Base-by-base conservation (phyloP, 2,888 invertebrate genomes). In the Lasioglossum figueresi region DNA sequence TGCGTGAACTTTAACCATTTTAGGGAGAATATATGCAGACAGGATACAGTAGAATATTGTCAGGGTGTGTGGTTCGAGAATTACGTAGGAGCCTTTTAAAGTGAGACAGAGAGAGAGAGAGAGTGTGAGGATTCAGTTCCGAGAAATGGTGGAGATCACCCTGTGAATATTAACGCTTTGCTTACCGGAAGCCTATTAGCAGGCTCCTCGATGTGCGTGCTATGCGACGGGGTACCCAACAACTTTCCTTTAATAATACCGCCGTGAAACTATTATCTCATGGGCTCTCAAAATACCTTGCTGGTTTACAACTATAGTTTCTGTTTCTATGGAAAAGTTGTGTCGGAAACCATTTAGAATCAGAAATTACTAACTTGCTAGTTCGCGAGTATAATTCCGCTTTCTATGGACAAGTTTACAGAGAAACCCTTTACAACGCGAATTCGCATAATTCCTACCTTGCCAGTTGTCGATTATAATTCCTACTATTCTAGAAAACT, bases 161-260 rank as follows among this genome's bases (percentile, higher is more conserved):
- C 59, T 31, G 27, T 63, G 59, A 31, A n/a, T 56, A 43, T 63
- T 77, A 34, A 19, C 16, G 23, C 66, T 27, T 59, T 6, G 59
- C 31, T 63, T 27, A 63, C 59, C 59, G 59, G 59, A 63, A 63
- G 59, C 59, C 59, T 31, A 63, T 63, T 12, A 31, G 59, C 59
- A 63, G 59, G 59, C 59, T 31, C 16, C 59, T 16, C 16, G 59
- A 63, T 31, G 59, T 31, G 6, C 59, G 59, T 6, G 31, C 31
- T 63, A 63, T 31, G 27, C 59, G 27, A 31, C 16, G 16, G 59
- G 59, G 27, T 31, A 16, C 16, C 59, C 31, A 63, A 63, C 16
- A 63, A 16, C 59, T 31, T 63, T 27, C 59, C 12, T 52, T 52
- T 23, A 52, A 52, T 52, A 52, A 52, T 52, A 23, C 52, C 23